These are phyloP conservation scores for Phrynocephalus forsythii DNA, from an alignment of 2,797 vertebrate genomes.

Conservation along the genomic window DNA sequence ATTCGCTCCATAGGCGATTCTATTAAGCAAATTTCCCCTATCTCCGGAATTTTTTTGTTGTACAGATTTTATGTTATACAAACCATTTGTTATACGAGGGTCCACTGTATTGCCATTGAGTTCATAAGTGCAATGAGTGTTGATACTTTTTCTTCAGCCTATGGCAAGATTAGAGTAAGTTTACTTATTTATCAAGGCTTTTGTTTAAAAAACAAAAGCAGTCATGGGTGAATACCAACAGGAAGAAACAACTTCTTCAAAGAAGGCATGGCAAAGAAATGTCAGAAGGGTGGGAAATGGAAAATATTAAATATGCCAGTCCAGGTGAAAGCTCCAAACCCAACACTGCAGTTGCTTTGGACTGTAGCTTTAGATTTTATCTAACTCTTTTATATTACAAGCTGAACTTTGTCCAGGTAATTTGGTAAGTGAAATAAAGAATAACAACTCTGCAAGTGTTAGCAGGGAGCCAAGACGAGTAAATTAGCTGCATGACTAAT, in stretches of 20 bases:
- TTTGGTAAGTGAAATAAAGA: not conserved
- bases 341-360: not conserved
- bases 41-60: no score
- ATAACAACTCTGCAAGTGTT: not conserved
- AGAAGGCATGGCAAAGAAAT: not conserved
- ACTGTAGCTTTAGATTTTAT: constrained; percentile 1
- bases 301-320: not conserved
- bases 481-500: not conserved
- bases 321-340: not conserved
- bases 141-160: not conserved
- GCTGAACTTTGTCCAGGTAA: not conserved
- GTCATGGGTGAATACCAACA: not conserved
- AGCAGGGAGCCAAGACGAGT: not conserved
- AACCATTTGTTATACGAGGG: no score
- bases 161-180: not conserved
- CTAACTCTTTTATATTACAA: constrained; percentile 2
- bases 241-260: constrained; percentile 9
- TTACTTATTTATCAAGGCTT: not conserved
- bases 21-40: no score
- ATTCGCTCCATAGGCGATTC: no score
- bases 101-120: not conserved
- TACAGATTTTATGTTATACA: no score
- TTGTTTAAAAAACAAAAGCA: not conserved
- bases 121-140: not conserved
- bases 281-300: not conserved